Conservation (phyloP, 2,113 vertebrate species). For the Macrotis lagotis region DNA sequence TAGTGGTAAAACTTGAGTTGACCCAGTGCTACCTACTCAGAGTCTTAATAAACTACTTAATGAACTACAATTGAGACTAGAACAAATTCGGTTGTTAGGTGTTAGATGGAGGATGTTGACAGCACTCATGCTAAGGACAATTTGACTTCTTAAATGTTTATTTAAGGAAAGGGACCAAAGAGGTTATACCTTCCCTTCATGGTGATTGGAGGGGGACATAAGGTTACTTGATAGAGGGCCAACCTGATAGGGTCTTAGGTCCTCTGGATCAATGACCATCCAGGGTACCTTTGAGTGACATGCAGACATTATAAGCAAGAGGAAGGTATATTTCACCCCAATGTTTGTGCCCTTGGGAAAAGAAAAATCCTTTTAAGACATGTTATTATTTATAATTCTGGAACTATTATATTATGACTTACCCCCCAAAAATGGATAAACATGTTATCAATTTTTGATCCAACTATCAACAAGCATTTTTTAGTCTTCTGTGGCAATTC, state of each 20-base stretch:
- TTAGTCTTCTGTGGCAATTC: constrained; percentile 48
- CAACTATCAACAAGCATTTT: background rate
- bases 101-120: background rate
- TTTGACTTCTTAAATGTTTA: background rate
- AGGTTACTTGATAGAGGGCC: background rate
- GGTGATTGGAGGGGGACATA: background rate
- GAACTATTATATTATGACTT: constrained; percentile 31
- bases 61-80: background rate
- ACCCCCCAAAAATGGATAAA: constrained; percentile 11
- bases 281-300: background rate
- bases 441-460: background rate
- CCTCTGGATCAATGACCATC: background rate
- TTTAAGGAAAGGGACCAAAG: background rate
- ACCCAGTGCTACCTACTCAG: background rate
- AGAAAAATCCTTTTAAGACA: background rate
- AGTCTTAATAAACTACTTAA: background rate
- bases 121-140: background rate
- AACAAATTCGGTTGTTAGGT: background rate
- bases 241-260: background rate
- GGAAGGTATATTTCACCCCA: background rate
- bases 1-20: background rate
- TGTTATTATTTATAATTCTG: background rate
- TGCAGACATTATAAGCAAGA: background rate
- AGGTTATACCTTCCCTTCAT: background rate
- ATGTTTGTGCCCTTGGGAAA: background rate